Percentiles rank a stretch among this genome's conserved stretches.
phyloP scores from a whole-genome alignment of 92 coral and sea anemone species.

The Blastomussa wellsi region DNA sequence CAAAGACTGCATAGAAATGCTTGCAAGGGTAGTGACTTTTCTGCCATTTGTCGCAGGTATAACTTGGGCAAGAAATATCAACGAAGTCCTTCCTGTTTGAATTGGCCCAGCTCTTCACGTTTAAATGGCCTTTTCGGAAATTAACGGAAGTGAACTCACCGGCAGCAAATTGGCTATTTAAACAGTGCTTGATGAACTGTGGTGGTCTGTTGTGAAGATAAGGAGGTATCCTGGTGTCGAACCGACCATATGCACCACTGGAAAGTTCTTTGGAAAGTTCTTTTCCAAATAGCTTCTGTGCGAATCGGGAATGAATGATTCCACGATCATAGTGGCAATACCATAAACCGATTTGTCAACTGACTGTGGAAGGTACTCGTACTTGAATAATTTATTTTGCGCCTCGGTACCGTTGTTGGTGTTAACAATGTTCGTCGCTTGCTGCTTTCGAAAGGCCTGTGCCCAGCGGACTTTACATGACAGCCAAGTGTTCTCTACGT shows the following conservation, averaged over 20 bases:
- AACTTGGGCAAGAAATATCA: constrained; percentile 12
- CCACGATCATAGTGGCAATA: not conserved
- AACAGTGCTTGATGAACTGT: not conserved
- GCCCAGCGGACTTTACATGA: not conserved
- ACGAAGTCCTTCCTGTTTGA: not conserved
- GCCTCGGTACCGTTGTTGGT: not conserved
- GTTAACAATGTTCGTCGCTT: not conserved
- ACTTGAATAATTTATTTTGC: not conserved
- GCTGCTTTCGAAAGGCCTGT: not conserved
- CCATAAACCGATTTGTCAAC: constrained; percentile 1
- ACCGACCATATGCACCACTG: not conserved
- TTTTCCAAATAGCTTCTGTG: not conserved
- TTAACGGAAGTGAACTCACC: not conserved
- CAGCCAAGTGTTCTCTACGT: not conserved
- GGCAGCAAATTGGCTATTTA: not conserved
- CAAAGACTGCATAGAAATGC: constrained; percentile 53
- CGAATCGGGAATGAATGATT: constrained; percentile 1
- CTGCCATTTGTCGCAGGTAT: constrained; percentile 57
- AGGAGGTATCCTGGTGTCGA: not conserved
- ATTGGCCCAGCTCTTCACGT: not conserved
- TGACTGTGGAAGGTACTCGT: not conserved
- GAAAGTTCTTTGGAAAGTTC: not conserved
- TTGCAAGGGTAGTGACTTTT: constrained; percentile 58
- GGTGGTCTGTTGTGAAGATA: constrained; percentile 3
- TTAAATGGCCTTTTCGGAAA: not conserved